Percentiles rank a stretch among this genome's conserved stretches.
phyloP scores from a whole-genome alignment of 2,113 vertebrate species.

The Pterocles gutturalis region DNA sequence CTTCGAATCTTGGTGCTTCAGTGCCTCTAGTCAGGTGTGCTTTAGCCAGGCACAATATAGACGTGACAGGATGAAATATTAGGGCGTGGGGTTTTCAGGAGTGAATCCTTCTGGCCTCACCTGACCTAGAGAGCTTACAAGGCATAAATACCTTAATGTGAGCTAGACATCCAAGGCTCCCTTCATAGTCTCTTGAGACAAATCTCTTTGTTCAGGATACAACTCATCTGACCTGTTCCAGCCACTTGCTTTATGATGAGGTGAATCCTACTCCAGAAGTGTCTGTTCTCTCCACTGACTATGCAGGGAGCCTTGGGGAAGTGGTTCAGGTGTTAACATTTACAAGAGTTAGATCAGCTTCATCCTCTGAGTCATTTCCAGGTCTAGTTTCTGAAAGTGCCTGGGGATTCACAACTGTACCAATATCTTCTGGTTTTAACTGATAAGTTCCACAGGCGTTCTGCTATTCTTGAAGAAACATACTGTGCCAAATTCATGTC shows the following conservation, averaged over 20 bases:
- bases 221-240: not conserved
- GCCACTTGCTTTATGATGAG: not conserved
- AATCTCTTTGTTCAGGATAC: not conserved
- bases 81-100: not conserved
- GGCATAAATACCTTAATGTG: not conserved
- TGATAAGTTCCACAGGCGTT: not conserved
- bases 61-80: not conserved
- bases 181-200: not conserved
- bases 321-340: rapidly evolving
- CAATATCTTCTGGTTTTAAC: not conserved
- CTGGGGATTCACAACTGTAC: not conserved
- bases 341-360: not conserved
- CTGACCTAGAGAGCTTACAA: not conserved
- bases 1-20: not conserved
- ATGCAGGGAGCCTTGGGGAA: not conserved
- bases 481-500: not conserved
- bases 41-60: not conserved
- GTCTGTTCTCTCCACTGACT: not conserved
- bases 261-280: not conserved
- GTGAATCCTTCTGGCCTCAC: not conserved
- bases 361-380: not conserved
- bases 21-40: not conserved
- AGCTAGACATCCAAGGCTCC: not conserved
- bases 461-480: not conserved
- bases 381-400: not conserved